These are phyloP conservation scores for Carposina sasakii DNA, from an alignment of 1,140 invertebrate species.

Conservation along the genomic window DNA sequence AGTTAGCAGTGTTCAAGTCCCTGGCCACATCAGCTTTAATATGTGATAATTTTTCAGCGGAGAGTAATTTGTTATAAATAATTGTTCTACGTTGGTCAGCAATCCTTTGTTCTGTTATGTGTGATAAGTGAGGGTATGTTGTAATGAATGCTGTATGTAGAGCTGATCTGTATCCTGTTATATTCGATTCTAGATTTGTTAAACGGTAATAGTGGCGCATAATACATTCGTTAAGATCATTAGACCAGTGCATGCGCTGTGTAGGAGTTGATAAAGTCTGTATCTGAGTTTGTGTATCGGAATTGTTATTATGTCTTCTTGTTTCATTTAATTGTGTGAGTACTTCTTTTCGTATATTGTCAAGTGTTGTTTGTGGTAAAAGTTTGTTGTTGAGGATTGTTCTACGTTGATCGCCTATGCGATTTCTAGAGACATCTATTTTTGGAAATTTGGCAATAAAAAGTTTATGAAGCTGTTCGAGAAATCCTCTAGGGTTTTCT, in stretches of 20 bases:
- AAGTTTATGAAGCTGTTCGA: slow-evolving; percentile 6
- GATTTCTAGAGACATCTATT: slow-evolving; percentile 10
- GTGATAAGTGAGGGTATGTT: neutral
- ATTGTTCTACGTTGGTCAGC: neutral
- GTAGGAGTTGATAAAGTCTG: neutral
- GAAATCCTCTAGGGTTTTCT: neutral
- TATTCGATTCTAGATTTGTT: neutral
- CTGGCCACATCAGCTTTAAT: neutral
- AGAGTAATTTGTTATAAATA: neutral
- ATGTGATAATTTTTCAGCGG: neutral
- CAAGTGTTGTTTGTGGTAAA: slow-evolving; percentile 6
- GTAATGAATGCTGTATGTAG: neutral
- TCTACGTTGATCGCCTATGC: slow-evolving; percentile 15
- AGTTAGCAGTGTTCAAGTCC: too few species aligned
- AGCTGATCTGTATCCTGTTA: neutral
- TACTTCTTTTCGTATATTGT: slow-evolving; percentile 15
- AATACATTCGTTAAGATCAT: neutral
- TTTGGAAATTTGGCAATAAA: slow-evolving; percentile 16
- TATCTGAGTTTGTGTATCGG: neutral
- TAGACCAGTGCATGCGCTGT: neutral
- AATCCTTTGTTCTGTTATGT: neutral
- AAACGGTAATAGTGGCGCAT: neutral
- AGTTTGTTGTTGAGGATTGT: slow-evolving; percentile 18
- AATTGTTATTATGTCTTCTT: too few species aligned
- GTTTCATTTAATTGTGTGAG: neutral